Base-by-base conservation (phyloP, 2,888 invertebrate species). In the Augochlorella aurata region DNA sequence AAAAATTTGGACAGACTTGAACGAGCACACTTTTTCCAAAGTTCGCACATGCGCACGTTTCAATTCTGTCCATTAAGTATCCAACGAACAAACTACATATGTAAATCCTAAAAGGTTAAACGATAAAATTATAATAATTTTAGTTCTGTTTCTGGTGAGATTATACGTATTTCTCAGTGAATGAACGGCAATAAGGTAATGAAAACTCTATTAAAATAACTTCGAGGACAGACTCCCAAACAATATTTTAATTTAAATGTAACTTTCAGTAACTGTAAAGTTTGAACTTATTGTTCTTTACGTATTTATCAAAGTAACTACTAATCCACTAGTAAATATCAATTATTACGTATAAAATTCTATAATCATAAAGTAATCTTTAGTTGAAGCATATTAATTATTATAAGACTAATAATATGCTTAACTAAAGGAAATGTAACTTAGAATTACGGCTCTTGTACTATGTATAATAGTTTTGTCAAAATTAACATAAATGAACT, bases 101-200 rank as follows among this genome's bases (percentile, higher is more conserved):
- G 38, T 38, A 77, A 82, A 75, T 79, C 78, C 77, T 71, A 52
- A 79, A 82, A 82, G 82, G 79, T 84, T 80, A 77, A 84, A 80
- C 50, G 73, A 63, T 54, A 82, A 24, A 66, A 75, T 73, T 83
- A 74, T 73, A 73, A 79, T 74, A 77, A 74, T 79, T 83, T 65
- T 18, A 75, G 58, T 71, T 50, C 50, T 47, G n/a, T 75, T 82
- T 12, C 71, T 69, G 63, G 38, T 66, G 82, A 72, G 61, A 61
- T 24, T 75, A 61, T 12, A 67, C 29, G 24, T 69, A 29, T 80
- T 74, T 70, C 58, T 54, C 12, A 49, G 8, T 50, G 45, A 29
- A 74, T 18, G 45, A 58, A n/a, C 63, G 47, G 9, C 16, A 38
- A 45, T 65, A 65, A 82, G 68, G 76, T 80, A 82, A 82, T 14